phyloP scores from a whole-genome alignment of 2,888 invertebrate species.

The Heliconius hortense region DNA sequence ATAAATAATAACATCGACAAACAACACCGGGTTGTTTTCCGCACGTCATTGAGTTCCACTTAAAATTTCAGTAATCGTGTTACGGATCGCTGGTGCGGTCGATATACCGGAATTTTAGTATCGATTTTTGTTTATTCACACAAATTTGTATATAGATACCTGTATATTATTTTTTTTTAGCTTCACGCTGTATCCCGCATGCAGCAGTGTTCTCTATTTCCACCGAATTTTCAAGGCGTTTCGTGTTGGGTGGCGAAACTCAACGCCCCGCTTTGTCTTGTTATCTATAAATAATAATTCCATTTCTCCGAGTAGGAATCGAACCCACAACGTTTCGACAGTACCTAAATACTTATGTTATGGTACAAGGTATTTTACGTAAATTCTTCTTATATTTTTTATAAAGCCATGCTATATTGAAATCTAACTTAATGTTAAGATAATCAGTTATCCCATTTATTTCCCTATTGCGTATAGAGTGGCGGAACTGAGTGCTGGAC shows the following conservation, averaged over 20 bases:
- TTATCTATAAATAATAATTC: too few species aligned
- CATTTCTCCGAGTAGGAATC: not conserved
- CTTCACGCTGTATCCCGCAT: not conserved
- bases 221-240: not conserved
- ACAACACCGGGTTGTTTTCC: slow-evolving; percentile 33
- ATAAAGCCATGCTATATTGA: too few species aligned
- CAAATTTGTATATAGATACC: not conserved
- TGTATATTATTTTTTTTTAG: too few species aligned
- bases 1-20: slow-evolving; percentile 33
- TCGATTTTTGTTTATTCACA: not conserved
- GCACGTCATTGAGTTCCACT: slow-evolving; percentile 42
- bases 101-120: not conserved
- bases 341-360: too few species aligned
- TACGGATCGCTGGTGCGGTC: slow-evolving; percentile 10
- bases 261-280: not conserved
- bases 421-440: not conserved
- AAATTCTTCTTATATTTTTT: too few species aligned
- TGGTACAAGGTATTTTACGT: too few species aligned
- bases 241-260: not conserved
- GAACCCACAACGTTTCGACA: not conserved
- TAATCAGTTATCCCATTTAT: not conserved
- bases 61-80: slow-evolving; percentile 39
- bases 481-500: not conserved
- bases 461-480: not conserved
- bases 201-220: not conserved